A percentile compares a stretch with the other conserved stretches of the same genome.
Conservation (phyloP, 2,113 vertebrate genomes). For the Heptranchias perlo region DNA sequence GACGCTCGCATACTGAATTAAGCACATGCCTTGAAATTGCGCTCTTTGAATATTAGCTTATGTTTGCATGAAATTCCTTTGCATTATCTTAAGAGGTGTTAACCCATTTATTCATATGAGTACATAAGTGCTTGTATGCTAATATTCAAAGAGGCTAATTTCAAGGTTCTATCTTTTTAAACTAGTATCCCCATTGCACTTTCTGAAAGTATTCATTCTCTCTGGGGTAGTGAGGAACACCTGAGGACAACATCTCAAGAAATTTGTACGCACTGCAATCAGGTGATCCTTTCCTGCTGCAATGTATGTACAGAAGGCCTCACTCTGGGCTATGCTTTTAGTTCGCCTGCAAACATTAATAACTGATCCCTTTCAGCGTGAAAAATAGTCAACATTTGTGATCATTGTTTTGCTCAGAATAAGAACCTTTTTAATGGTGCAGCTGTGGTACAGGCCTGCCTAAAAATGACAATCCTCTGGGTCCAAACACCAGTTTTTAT, state of each 20-base stretch:
- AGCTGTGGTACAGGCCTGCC: no score
- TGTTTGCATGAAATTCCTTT: background rate
- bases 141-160: no score
- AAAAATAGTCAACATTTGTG: background rate
- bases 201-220: no score
- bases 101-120: background rate
- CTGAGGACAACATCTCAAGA: background rate
- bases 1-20: no score
- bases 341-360: no score
- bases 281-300: background rate
- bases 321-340: background rate
- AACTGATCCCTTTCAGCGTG: background rate
- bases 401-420: background rate
- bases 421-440: no score
- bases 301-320: background rate
- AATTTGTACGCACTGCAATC: background rate
- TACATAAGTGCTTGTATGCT: no score
- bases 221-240: no score
- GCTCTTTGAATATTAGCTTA: background rate
- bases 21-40: background rate
- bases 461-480: no score
- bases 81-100: background rate
- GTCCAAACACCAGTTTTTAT: no score
- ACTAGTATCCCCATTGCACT: no score
- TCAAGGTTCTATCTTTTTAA: no score